phyloP scores from a whole-genome alignment of 2,888 invertebrate genomes.

The Nineta flava region DNA sequence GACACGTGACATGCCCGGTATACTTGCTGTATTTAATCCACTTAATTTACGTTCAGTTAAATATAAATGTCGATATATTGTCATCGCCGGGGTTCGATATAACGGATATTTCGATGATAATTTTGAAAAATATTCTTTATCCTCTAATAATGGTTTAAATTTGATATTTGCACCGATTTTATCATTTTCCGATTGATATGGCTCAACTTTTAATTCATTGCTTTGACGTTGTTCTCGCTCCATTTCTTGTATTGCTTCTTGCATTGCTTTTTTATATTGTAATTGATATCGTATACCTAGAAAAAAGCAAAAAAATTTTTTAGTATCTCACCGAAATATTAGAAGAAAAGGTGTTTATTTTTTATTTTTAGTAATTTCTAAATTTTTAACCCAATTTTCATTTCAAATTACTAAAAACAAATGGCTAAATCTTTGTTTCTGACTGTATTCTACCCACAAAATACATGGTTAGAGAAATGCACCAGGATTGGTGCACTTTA shows the following conservation, averaged over 20 bases:
- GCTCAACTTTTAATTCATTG: not conserved
- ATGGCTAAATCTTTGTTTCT: too few species aligned
- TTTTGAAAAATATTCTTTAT: not conserved
- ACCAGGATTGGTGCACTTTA: too few species aligned
- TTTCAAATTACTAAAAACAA: too few species aligned
- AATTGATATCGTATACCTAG: not conserved
- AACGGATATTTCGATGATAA: not conserved
- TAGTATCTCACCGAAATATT: too few species aligned
- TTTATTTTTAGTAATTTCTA: too few species aligned
- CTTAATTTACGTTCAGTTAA: not conserved
- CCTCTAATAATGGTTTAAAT: not conserved
- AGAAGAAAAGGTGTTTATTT: too few species aligned
- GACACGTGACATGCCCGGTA: not conserved
- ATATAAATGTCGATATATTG: not conserved
- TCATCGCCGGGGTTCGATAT: not conserved
- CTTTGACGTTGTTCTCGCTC: not conserved
- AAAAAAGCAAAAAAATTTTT: too few species aligned
- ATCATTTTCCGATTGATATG: not conserved
- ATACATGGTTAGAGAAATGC: too few species aligned
- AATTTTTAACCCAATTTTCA: too few species aligned
- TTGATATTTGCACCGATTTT: not conserved
- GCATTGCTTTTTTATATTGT: not conserved
- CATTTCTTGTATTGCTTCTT: not conserved
- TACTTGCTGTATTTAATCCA: not conserved
- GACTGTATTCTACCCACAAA: too few species aligned